A percentile compares a stretch with the other conserved stretches of the same genome.
Evolutionary conservation across 2,888 invertebrate genomes (phyloP).

Genomic region (Amiota mariae): DNA sequence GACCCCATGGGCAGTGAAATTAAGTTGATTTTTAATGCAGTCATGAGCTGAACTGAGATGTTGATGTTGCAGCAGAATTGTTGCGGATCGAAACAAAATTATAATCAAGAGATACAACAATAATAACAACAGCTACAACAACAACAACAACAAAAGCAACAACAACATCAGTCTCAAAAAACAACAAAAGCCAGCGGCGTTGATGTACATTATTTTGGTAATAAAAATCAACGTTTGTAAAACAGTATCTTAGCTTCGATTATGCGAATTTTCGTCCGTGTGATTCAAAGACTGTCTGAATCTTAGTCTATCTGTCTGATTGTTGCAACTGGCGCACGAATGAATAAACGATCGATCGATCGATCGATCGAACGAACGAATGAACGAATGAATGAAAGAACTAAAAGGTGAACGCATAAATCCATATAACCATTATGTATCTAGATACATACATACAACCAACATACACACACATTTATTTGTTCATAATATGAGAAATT

Average conservation of each 20-base stretch:
- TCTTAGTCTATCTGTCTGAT: too few relatives aligned
- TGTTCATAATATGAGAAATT: constrained; percentile 50
- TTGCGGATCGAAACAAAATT: neutral
- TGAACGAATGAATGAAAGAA: neutral
- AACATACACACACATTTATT: neutral
- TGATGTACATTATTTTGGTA: constrained; percentile 11
- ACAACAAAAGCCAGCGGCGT: constrained; percentile 5
- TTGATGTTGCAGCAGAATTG: neutral
- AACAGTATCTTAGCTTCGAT: neutral
- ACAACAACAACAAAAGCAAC: neutral
- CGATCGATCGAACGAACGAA: too few relatives aligned
- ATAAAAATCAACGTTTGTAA: constrained; percentile 17
- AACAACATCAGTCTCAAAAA: neutral
- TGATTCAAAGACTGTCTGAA: neutral
- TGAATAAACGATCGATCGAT: too few relatives aligned
- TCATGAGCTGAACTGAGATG: constrained; percentile 43
- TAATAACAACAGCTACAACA: neutral
- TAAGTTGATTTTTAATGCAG: constrained; percentile 68
- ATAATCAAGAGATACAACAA: constrained; percentile 5
- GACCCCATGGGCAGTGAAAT: constrained; percentile 69
- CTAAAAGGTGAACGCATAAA: neutral
- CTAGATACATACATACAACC: too few relatives aligned
- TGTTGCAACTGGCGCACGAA: too few relatives aligned
- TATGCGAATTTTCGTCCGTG: neutral
- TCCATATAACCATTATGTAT: too few relatives aligned